Percentiles rank a stretch among this genome's conserved stretches.
phyloP scores from a whole-genome alignment of 2,113 vertebrate species.

The Rhinichthys klamathensis region DNA sequence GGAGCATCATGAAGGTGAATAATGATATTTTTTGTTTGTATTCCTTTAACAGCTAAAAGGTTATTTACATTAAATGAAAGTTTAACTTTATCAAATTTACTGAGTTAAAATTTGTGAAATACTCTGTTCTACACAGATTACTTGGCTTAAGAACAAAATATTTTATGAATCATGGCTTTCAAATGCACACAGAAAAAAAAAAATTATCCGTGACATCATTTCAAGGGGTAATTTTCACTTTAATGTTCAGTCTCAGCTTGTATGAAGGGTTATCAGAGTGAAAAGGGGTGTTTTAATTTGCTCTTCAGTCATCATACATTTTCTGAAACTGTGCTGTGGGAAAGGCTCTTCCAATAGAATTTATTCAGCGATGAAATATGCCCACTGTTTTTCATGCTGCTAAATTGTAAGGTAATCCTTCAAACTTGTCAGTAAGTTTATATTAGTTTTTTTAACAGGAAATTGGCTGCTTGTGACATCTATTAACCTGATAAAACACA shows the following conservation, averaged over 20 bases:
- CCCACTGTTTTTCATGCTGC: neutral
- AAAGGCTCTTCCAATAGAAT: neutral
- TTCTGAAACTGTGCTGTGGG: neutral
- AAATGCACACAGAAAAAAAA: neutral
- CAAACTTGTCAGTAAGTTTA: constrained; percentile 4
- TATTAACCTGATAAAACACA: constrained; percentile 28
- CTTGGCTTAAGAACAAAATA: neutral
- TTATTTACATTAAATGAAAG: neutral
- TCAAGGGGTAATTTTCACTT: neutral
- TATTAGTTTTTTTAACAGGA: neutral
- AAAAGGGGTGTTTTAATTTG: neutral
- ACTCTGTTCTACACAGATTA: neutral
- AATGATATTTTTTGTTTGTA: neutral
- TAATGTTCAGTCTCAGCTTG: neutral
- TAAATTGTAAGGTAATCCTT: constrained; percentile 27
- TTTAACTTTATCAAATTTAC: neutral
- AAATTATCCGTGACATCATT: neutral
- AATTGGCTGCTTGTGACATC: constrained; percentile 24
- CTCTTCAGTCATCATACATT: neutral
- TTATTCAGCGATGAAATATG: neutral
- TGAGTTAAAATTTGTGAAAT: neutral
- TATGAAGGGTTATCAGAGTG: neutral
- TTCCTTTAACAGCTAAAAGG: neutral
- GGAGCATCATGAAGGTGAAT: neutral
- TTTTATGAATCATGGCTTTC: neutral